Evolutionary conservation across 2,797 vertebrate genomes (phyloP).

Genomic region (Setipinna tenuifilis): DNA sequence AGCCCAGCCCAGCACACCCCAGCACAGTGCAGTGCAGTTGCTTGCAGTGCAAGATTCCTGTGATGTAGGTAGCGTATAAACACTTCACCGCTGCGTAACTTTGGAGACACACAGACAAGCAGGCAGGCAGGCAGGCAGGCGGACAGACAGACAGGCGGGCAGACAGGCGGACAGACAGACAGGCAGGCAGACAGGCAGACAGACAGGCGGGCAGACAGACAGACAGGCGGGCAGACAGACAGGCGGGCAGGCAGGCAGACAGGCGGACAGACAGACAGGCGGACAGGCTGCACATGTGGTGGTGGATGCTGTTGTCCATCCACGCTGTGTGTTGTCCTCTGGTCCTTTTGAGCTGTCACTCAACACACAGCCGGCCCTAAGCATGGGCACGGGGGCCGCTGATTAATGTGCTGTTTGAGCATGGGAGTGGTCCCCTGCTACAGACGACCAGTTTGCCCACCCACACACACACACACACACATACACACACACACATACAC

Average conservation of each 20-base stretch:
- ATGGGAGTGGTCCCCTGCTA: slow-evolving; percentile 44
- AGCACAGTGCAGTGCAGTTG: neutral
- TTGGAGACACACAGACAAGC: neutral
- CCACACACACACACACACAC: slow-evolving; percentile 41
- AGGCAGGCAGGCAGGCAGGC: neutral
- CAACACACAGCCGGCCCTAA: slow-evolving; percentile 36
- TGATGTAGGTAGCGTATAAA: slow-evolving; percentile 3
- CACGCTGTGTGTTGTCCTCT: too few species aligned
- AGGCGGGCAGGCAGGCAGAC: neutral
- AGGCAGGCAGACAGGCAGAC: too few species aligned
- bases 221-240: neutral
- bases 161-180: too few species aligned
- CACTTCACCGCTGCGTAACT: neutral
- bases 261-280: neutral
- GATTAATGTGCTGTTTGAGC: slow-evolving; percentile 50
- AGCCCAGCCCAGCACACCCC: neutral
- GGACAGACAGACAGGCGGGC: too few species aligned
- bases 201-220: neutral
- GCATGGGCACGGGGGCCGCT: slow-evolving; percentile 36
- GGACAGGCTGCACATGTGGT: too few species aligned
- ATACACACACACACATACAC: slow-evolving; percentile 35
- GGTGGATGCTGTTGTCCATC: too few species aligned
- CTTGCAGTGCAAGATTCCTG: neutral
- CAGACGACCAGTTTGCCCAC: slow-evolving; percentile 39
- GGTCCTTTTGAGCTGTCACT: too few species aligned